Conservation (phyloP, 2,888 invertebrate species). For the Idaea biselata region DNA sequence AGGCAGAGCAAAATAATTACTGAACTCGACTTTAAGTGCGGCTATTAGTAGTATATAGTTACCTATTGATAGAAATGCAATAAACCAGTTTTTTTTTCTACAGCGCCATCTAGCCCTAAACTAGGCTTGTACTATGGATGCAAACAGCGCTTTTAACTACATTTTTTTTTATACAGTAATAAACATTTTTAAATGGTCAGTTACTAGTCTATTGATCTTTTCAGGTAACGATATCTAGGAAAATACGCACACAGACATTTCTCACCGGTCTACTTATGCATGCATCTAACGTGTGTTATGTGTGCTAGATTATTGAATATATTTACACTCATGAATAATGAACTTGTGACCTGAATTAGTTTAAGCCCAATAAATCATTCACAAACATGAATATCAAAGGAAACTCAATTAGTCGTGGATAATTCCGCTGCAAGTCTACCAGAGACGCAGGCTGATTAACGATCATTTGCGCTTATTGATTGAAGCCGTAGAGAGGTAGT, state of each 20-base stretch:
- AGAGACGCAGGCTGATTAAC: conserved; percentile 49
- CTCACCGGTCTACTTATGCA: neutral
- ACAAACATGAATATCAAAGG: conserved; percentile 28
- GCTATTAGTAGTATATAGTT: too few species aligned
- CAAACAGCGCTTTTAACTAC: too few species aligned
- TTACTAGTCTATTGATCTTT: too few species aligned
- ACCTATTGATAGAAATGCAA: too few species aligned
- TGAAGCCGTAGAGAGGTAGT: conserved; percentile 63
- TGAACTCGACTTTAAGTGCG: too few species aligned
- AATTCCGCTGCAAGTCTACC: conserved; percentile 42
- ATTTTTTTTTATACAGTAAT: too few species aligned
- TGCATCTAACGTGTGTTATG: conserved; percentile 13
- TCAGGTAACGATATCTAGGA: neutral
- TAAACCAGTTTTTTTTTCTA: too few species aligned
- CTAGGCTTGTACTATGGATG: too few species aligned
- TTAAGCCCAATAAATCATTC: conserved; percentile 14
- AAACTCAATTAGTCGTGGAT: conserved; percentile 36
- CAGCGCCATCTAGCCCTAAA: too few species aligned
- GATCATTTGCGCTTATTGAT: conserved; percentile 58
- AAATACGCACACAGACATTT: neutral
- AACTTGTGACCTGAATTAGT: conserved; percentile 17
- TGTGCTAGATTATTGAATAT: conserved; percentile 7
- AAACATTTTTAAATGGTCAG: too few species aligned
- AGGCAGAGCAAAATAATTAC: too few species aligned
- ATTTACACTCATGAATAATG: conserved; percentile 3